phyloP scores from a whole-genome alignment of 2,113 vertebrate species.

The Clupea harengus region DNA sequence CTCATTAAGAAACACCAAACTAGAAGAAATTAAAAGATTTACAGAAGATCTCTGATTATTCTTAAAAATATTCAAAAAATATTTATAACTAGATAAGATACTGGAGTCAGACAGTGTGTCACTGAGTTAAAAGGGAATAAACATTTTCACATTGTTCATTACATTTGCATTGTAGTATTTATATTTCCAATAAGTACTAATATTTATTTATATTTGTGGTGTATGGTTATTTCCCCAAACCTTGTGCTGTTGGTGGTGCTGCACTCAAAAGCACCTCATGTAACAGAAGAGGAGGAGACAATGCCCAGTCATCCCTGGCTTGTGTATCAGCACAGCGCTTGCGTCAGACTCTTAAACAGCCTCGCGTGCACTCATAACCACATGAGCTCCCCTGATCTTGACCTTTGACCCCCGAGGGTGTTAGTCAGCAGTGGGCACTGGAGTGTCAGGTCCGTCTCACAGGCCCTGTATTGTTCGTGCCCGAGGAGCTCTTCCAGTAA shows the following conservation, averaged over 20 bases:
- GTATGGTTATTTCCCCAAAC: too few species aligned
- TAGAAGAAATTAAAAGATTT: too few species aligned
- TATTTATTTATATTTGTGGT: too few species aligned
- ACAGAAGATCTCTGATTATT: too few species aligned
- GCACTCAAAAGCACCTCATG: not conserved
- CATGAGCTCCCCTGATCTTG: not conserved
- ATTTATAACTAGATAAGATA: too few species aligned
- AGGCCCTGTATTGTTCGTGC: constrained; percentile 66
- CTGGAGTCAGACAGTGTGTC: too few species aligned
- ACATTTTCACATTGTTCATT: too few species aligned
- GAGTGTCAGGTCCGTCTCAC: constrained; percentile 54
- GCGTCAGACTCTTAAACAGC: constrained; percentile 10
- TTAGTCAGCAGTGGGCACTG: constrained; percentile 43
- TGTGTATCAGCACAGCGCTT: not conserved
- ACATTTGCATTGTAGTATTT: too few species aligned
- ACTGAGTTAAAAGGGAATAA: too few species aligned
- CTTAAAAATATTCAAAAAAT: too few species aligned
- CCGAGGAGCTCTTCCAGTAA: constrained; percentile 69
- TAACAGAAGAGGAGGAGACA: not conserved
- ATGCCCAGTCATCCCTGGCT: not conserved
- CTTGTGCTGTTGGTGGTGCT: not conserved
- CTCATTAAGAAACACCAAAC: too few species aligned
- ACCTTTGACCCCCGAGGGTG: constrained; percentile 35
- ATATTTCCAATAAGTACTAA: too few species aligned
- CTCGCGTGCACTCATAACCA: not conserved